Evolutionary conservation across 2,113 vertebrate species (phyloP).

Genomic region (Ceuthmochares aereus): DNA sequence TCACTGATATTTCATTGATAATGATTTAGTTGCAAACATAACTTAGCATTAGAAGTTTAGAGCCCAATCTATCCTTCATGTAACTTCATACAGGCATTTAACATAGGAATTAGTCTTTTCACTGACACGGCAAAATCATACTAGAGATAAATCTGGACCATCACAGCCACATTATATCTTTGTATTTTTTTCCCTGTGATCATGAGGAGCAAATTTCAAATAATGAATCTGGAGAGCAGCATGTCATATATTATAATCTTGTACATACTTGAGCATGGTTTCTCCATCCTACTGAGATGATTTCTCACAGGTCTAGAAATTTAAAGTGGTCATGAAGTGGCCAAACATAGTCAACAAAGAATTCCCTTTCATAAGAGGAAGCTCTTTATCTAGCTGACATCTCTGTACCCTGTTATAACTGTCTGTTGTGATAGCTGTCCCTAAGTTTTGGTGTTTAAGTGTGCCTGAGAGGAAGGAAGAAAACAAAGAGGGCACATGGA

Average conservation of each 20-base stretch:
- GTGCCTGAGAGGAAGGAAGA: accelerated
- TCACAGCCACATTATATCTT: not conserved
- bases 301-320: not conserved
- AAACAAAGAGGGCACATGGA: not conserved
- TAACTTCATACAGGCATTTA: not conserved
- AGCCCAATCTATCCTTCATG: not conserved
- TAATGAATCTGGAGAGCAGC: not conserved
- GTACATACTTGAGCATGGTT: not conserved
- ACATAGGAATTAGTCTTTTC: not conserved
- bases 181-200: not conserved
- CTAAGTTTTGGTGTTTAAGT: not conserved
- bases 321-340: not conserved
- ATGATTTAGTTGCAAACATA: not conserved
- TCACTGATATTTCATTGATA: not conserved
- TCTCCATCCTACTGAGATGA: not conserved
- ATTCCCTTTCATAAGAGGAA: not conserved
- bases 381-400: not conserved
- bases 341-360: not conserved
- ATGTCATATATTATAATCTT: not conserved
- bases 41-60: not conserved
- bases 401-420: not conserved
- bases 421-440: not conserved
- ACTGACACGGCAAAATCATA: not conserved
- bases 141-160: not conserved
- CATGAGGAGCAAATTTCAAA: not conserved